A percentile compares a stretch with the other conserved stretches of the same genome.
These are phyloP conservation scores for Peribatodes rhomboidaria DNA, from an alignment of 2,888 invertebrate species.

Conservation along the genomic window DNA sequence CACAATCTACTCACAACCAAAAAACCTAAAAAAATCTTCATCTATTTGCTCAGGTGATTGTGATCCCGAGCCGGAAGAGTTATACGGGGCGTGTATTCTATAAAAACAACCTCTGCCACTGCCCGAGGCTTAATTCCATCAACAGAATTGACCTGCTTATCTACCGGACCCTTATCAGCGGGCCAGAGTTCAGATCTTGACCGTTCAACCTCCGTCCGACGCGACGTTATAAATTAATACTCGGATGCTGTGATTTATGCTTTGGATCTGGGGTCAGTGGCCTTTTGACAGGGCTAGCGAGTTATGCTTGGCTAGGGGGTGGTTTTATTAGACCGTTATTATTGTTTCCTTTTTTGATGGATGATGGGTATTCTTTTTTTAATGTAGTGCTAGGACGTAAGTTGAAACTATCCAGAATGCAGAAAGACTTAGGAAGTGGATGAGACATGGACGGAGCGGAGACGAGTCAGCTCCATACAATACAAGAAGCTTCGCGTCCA, in stretches of 20 bases:
- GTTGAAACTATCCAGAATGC: not conserved
- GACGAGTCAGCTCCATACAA: no score
- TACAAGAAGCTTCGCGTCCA: no score
- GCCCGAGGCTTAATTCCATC: conserved; percentile 10
- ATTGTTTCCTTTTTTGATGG: conserved; percentile 18
- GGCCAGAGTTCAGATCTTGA: conserved; percentile 35
- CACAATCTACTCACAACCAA: no score
- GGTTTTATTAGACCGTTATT: conserved; percentile 12
- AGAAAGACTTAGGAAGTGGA: no score
- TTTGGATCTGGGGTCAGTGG: conserved; percentile 48
- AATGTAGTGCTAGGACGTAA: not conserved
- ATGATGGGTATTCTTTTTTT: conserved; percentile 3
- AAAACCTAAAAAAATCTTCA: no score
- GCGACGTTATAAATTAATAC: conserved; percentile 45
- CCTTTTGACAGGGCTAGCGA: conserved; percentile 45
- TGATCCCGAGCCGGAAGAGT: no score
- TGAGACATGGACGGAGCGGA: no score
- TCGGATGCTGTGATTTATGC: conserved; percentile 49
- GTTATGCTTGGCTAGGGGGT: conserved; percentile 13
- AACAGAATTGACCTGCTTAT: conserved; percentile 34
- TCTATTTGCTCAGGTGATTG: no score
- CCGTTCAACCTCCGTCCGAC: conserved; percentile 24
- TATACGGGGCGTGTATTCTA: not conserved
- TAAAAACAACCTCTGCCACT: conserved; percentile 1
- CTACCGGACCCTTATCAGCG: conserved; percentile 36